These are phyloP conservation scores for Porphyrio hochstetteri DNA, from an alignment of 2,113 vertebrate species.

Conservation along the genomic window DNA sequence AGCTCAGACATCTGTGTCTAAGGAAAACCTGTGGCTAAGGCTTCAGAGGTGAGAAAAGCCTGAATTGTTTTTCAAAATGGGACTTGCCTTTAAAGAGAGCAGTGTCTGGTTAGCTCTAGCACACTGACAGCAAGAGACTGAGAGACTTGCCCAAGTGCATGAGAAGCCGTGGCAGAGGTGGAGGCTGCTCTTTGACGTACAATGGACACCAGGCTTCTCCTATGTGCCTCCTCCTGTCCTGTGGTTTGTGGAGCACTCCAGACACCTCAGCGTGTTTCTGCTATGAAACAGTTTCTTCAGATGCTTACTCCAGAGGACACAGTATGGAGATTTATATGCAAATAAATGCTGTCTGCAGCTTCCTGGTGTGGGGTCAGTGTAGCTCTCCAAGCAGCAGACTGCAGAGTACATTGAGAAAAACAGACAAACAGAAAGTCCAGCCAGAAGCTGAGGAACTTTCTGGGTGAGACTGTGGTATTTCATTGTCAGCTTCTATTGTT, in stretches of 20 bases:
- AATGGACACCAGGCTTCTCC: neutral
- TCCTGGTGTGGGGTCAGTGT: neutral
- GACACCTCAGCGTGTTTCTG: neutral
- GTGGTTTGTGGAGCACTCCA: neutral
- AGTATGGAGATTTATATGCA: neutral
- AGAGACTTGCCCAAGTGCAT: neutral
- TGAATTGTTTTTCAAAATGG: neutral
- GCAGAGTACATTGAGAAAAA: neutral
- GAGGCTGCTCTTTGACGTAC: neutral
- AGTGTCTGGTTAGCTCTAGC: neutral
- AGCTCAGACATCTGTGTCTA: neutral
- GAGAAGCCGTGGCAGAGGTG: neutral
- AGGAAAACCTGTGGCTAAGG: neutral
- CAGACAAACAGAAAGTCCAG: neutral
- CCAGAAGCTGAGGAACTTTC: constrained; percentile 43
- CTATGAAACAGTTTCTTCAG: neutral
- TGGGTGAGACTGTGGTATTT: constrained; percentile 18
- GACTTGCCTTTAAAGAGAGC: neutral
- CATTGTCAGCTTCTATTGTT: constrained; percentile 26
- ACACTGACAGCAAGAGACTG: neutral
- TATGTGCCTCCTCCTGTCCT: neutral
- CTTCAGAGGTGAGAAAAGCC: neutral
- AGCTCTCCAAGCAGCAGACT: neutral
- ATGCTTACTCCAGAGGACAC: neutral
- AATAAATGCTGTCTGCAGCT: neutral